Evolutionary conservation across 2,888 invertebrate species (phyloP), one percentile per base, ranked within the genome.

Genomic region (Pharmacophagus antenor): DNA sequence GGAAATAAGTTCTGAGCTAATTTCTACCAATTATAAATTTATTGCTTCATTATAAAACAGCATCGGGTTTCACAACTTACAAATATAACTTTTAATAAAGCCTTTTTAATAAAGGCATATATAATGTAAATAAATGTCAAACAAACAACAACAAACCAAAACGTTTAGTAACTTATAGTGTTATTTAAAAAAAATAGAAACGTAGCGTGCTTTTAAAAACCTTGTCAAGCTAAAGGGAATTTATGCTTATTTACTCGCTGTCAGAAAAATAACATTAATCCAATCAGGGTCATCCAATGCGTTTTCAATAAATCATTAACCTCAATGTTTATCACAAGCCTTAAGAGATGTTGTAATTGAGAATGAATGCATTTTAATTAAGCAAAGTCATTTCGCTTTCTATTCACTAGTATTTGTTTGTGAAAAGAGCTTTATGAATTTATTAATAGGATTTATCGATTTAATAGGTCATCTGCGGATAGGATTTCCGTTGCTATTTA

Each of bases 331-430:
- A 17, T 52, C 22, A 52, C 41, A 21, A 42, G 44, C 27, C 23
- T n/a, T 5, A 7, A 23, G 41, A 49, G 49, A 23, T 49, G 44
- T 22, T 50, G 58, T 15, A 31, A 56, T 52, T 37, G 47, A 27
- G 31, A 47, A 46, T 58, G 53, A 53, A 53, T 53, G 25, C 48
- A 48, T 17, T 20, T 53, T 58, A 58, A 58, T 58, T 58, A 58
- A 53, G 23, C 17, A 25, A 46, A 58, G 50, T 57, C 42, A 58
- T 52, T 58, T 58, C 46, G 31, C 52, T 53, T 52, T 58, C 22
- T 53, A 58, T 53, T 58, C 53, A 17, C 58, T 23, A 7, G 41
- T 25, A 41, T 23, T 25, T 21, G 48, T 18, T 48, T 17, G 47
- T 23, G 48, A 48, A 6, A 46, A 15, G 37, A 25, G 52, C 47